Base-by-base conservation (phyloP, 53 echinoderm and acorn worm species). In the Pentamera pediparva region DNA sequence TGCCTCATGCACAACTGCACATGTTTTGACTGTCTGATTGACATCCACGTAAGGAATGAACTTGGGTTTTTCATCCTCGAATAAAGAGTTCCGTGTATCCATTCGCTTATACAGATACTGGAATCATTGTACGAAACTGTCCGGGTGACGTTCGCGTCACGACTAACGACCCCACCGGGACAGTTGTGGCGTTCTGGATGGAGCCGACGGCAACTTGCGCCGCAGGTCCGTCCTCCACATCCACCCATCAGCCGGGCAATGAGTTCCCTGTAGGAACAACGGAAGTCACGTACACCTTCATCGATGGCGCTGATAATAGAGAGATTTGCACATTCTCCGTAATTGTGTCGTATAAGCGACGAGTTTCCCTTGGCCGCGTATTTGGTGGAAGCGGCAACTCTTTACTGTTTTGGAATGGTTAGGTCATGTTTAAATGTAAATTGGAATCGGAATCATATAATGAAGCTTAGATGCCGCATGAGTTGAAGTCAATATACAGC, bases 131-230 rank as follows among this genome's bases (percentile, higher is more conserved):
- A 37, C 58, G 47, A 20, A 32, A 28, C 49, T 92, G 92, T 54
- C 92, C 88, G 17, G 32, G 40, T 25, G 40, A 79, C 40, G 56
- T 88, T 37, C 52, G 33, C 11, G 76, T 79, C 43, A 69, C 56
- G 22, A 76, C 71, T 35, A 59, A 50, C 4, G 41, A 59, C 18
- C 70, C 40, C 17, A 33, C 39, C 3, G 57, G 37, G 50, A 65
- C 20, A 10, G 67, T 65, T 11, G 40, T 35, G 0, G 75, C 60
- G 2, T 54, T 33, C 37, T 88, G 83, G 83, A 38, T 65, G 0
- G 79, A 52, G 39, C 88, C 88, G 24, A 83, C 79, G 7, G 88
- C 79, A 27, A 79, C 83, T 2, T n/a, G n/a, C n/a, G 83, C 83
- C 22, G 67, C 55, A 39, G n/a, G n/a, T n/a, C 39, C 43, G 10